Conservation (phyloP, 2,888 invertebrate genomes). For the Noctua janthina region DNA sequence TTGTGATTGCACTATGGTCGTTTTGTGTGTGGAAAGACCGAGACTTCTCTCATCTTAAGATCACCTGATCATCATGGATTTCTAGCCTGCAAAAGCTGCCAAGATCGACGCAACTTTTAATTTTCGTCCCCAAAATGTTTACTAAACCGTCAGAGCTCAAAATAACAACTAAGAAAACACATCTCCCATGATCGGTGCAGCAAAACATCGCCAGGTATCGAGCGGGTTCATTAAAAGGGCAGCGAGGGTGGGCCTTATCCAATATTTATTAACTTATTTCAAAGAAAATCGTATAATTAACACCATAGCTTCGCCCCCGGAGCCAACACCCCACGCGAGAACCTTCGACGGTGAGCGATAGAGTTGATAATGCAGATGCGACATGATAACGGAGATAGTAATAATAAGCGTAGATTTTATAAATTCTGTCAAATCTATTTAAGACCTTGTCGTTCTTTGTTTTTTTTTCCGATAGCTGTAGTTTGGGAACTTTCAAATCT, state of each 20-base stretch:
- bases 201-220: slow-evolving; percentile 61
- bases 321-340: slow-evolving; percentile 73
- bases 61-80: background rate
- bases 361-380: slow-evolving; percentile 60
- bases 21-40: background rate
- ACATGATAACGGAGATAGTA: slow-evolving; percentile 13
- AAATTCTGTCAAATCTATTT: background rate
- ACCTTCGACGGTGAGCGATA: slow-evolving; percentile 64
- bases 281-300: slow-evolving; percentile 90
- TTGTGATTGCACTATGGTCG: background rate
- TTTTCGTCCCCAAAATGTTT: background rate
- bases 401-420: background rate
- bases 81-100: background rate
- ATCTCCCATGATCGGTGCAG: slow-evolving; percentile 58
- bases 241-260: slow-evolving; percentile 86
- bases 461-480: background rate
- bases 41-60: background rate
- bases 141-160: background rate
- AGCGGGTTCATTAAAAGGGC: slow-evolving; percentile 82
- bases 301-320: slow-evolving; percentile 75
- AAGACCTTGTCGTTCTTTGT: background rate
- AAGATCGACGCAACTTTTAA: background rate
- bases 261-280: slow-evolving; percentile 91
- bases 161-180: slow-evolving; percentile 35
- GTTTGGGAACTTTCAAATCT: background rate